Base-by-base conservation (phyloP, 2,113 vertebrate genomes). In the Tragelaphus imberbis region DNA sequence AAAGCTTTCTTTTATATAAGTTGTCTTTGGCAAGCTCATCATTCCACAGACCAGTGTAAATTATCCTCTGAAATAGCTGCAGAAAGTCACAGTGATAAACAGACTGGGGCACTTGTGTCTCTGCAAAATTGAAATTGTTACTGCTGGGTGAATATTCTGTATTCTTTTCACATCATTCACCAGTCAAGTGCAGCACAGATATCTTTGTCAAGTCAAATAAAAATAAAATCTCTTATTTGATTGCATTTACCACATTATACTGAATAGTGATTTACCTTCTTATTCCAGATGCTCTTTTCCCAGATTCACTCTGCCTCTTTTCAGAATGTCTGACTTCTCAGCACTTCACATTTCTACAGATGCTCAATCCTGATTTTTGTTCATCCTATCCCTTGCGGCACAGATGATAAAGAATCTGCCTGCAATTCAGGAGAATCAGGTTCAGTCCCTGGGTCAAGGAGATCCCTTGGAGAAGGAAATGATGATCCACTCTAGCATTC, bases 1-100 rank as follows among this genome's bases (percentile, higher is more conserved):
- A n/a, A 25, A 47, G 2, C 6, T 6, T 12, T 10, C 8, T 71
- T 80, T 88, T 63, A 28, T 82, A 28, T 53, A 61, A 36, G 33
- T 88, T 89, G 80, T 81, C 59, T 87, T 79, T 53, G 33, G 47
- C 40, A 97, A 49, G 30, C 80, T 92, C 56, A 82, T 94, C 28
- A 79, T 97, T 92, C 77, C 49, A 23, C 9, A 90, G 93, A 55
- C 65, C 36, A 51, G 11, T 81, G 81, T 84, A 95, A 97, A 84
- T 85, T 92, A 94, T 84, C 84, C 40, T 95, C 30, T 94, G 56
- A 95, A 97, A 96, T 47, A 95, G 61, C 59, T 93, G 33, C 86
- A 77, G 80, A 89, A 94, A 88, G 88, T 65, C 65, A 23, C 36
- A 21, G 6, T 84, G 56, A 94, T 90, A 75, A 97, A 84, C 58